Evolutionary conservation across 2,113 vertebrate species (phyloP).

Genomic region (Sialia sialis): DNA sequence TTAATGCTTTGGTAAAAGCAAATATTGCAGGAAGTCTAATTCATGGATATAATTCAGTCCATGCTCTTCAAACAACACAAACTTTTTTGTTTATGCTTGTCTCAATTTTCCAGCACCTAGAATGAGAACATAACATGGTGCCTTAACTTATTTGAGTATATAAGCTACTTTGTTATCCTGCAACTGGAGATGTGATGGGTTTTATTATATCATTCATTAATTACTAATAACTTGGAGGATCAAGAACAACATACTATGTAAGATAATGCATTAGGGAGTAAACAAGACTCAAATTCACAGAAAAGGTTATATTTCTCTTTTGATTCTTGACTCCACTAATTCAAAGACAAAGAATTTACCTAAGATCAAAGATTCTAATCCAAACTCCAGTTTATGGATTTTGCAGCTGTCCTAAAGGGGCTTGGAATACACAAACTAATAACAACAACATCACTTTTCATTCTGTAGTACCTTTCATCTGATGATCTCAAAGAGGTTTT

Average conservation of each 20-base stretch:
- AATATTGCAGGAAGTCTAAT: background rate
- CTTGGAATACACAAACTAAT: background rate
- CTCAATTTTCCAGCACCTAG: background rate
- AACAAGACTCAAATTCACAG: background rate
- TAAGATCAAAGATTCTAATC: background rate
- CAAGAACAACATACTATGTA: background rate
- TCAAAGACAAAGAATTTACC: background rate
- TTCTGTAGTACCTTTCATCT: slow-evolving; percentile 7
- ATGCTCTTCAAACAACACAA: background rate
- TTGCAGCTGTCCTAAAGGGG: background rate
- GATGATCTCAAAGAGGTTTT: background rate
- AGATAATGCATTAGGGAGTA: background rate
- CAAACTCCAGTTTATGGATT: background rate
- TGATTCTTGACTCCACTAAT: background rate
- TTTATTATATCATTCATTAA: background rate
- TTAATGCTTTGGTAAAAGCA: background rate
- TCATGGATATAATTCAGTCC: background rate
- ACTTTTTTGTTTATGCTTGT: background rate
- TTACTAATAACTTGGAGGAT: background rate
- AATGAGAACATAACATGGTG: background rate
- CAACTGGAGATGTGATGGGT: background rate
- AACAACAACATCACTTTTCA: background rate
- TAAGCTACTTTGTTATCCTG: background rate
- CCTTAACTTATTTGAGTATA: background rate
- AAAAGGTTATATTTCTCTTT: background rate